Evolutionary conservation across 2,113 vertebrate species (phyloP).

Genomic region (Nycticryphes semicollaris): DNA sequence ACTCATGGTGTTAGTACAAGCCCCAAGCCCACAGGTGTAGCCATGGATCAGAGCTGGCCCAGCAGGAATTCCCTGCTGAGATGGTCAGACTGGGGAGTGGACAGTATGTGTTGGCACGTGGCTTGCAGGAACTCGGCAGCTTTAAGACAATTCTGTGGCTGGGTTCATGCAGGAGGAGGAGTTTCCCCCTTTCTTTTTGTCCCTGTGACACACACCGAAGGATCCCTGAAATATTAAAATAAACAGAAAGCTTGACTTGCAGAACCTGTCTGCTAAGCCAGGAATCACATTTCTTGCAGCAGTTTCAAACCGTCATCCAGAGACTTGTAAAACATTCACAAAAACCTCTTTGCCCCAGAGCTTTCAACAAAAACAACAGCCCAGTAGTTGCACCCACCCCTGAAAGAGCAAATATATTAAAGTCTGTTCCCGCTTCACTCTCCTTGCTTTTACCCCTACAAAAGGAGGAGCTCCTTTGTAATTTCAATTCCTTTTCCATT

Average conservation of each 20-base stretch:
- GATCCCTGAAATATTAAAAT: constrained; percentile 68
- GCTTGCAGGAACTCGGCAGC: not conserved
- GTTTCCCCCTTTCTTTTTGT: constrained; percentile 22
- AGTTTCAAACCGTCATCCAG: constrained; percentile 46
- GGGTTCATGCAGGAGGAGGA: constrained; percentile 26
- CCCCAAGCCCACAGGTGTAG: not conserved
- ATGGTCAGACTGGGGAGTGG: not conserved
- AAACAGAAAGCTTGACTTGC: constrained; percentile 69
- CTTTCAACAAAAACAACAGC: constrained; percentile 59
- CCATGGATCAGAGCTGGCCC: not conserved
- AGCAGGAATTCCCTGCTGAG: not conserved
- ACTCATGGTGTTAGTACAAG: not conserved
- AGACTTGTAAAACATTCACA: constrained; percentile 51
- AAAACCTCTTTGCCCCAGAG: constrained; percentile 32
- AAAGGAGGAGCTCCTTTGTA: constrained; percentile 3
- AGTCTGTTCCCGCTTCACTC: not conserved
- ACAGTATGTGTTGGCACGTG: not conserved
- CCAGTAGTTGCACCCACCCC: constrained; percentile 23
- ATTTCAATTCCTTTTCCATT: constrained; percentile 21
- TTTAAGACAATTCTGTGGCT: constrained; percentile 21
- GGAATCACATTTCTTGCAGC: constrained; percentile 68
- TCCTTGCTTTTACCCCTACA: not conserved
- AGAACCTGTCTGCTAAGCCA: constrained; percentile 69
- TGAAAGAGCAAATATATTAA: constrained; percentile 50
- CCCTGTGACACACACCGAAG: constrained; percentile 55